Evolutionary conservation across 2,797 vertebrate species (phyloP).

Genomic region (Argentina silus): DNA sequence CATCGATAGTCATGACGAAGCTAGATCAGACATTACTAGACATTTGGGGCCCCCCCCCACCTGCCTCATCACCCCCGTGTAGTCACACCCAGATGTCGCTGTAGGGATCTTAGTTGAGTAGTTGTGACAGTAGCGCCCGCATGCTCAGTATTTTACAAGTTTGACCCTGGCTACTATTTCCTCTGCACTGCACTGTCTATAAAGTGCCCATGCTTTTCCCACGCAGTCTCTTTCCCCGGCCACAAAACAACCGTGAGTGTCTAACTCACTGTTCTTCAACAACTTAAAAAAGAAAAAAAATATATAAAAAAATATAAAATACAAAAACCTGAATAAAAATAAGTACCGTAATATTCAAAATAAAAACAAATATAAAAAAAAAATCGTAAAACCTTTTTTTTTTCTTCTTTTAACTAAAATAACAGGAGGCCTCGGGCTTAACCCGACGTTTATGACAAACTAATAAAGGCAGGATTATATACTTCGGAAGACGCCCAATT

Average conservation of each 20-base stretch:
- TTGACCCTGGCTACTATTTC: conserved; percentile 76
- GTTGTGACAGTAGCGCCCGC: conserved; percentile 47
- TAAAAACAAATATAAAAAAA: conserved; percentile 58
- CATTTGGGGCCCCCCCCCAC: too few relatives aligned
- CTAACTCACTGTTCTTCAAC: conserved; percentile 79
- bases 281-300: conserved; percentile 76
- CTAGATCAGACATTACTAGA: too few relatives aligned
- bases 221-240: conserved; percentile 81
- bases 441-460: conserved; percentile 55
- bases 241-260: conserved; percentile 83
- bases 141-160: conserved; percentile 59
- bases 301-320: conserved; percentile 77
- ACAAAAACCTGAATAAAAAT: conserved; percentile 77
- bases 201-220: conserved; percentile 76
- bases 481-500: conserved; percentile 31
- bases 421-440: conserved; percentile 61
- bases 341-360: conserved; percentile 59
- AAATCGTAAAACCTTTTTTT: conserved; percentile 62
- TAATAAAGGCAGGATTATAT: conserved; percentile 34
- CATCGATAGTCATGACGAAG: not conserved
- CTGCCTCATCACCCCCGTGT: not conserved
- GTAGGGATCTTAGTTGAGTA: conserved; percentile 62
- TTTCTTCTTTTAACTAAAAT: conserved; percentile 33
- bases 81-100: conserved; percentile 77
- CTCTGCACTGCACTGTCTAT: conserved; percentile 75